These are phyloP conservation scores for Egretta garzetta DNA, from an alignment of 2,113 vertebrate species.

Conservation along the genomic window DNA sequence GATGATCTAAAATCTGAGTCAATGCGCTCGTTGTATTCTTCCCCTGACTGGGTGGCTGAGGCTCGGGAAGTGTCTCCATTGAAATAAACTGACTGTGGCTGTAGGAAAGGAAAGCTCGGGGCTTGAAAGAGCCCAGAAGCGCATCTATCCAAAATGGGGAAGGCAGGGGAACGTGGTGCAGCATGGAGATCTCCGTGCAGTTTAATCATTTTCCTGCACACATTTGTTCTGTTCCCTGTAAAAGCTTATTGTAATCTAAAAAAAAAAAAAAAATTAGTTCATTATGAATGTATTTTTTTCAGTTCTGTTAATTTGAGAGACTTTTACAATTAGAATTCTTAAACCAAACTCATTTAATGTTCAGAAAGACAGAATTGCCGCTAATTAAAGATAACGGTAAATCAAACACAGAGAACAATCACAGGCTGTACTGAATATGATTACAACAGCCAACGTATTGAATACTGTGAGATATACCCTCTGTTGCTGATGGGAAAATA, in stretches of 20 bases:
- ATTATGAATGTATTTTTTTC: not conserved
- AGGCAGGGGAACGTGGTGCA: not conserved
- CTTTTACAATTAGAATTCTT: conserved; percentile 49
- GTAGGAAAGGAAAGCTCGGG: not conserved
- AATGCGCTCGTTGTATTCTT: not conserved
- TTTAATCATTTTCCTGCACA: not conserved
- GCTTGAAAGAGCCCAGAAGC: not conserved
- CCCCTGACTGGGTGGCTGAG: not conserved
- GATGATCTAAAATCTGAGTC: conserved; percentile 19
- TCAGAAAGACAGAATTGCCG: conserved; percentile 23
- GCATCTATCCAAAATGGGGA: not conserved
- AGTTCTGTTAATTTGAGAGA: conserved; percentile 32
- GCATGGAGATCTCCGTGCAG: fast-evolving
- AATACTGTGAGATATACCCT: not conserved
- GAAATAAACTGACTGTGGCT: not conserved
- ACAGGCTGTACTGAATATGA: not conserved
- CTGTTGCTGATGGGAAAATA: not conserved
- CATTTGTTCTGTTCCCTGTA: not conserved
- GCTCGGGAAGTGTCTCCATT: not conserved
- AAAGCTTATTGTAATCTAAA: conserved; percentile 22
- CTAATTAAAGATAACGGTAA: conserved; percentile 64
- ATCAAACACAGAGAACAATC: conserved; percentile 27
- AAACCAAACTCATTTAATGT: conserved; percentile 34
- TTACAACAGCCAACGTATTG: not conserved
- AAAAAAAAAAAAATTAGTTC: not conserved